These are phyloP conservation scores for Bruchidius siliquastri DNA, from an alignment of 2,888 invertebrate species.

Conservation along the genomic window DNA sequence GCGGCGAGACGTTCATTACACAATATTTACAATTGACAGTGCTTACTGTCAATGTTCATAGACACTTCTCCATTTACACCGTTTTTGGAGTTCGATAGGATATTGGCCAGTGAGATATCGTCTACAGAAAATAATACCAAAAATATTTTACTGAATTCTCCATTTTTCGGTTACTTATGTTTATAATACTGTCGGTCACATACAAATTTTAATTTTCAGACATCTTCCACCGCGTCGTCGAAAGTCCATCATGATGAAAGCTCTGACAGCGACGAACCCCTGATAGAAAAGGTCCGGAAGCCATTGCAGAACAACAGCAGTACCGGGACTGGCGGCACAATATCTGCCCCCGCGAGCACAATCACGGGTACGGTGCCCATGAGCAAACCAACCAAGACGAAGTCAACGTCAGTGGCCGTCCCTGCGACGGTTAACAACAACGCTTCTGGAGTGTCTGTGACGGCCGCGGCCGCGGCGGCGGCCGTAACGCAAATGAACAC, in stretches of 20 bases:
- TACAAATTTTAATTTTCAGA: too few species aligned
- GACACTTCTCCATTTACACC: too few species aligned
- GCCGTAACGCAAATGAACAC: conserved; percentile 33
- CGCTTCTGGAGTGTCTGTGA: conserved; percentile 10
- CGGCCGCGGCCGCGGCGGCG: conserved; percentile 16
- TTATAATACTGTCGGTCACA: too few species aligned
- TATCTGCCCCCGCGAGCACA: neutral
- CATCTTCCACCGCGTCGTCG: neutral
- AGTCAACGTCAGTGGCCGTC: conserved; percentile 10
- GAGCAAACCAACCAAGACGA: conserved; percentile 5
- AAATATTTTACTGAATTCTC: too few species aligned
- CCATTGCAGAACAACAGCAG: conserved; percentile 3
- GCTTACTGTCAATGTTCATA: too few species aligned
- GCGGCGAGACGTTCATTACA: too few species aligned
- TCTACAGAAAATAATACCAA: too few species aligned
- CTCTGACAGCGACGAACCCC: conserved; percentile 77
- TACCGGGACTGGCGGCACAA: conserved; percentile 2
- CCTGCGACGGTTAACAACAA: conserved; percentile 21
- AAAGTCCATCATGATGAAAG: conserved; percentile 53
- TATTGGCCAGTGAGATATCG: too few species aligned
- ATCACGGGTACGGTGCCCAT: neutral
- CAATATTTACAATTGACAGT: too few species aligned
- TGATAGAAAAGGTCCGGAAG: conserved; percentile 67
- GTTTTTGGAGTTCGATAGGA: too few species aligned
- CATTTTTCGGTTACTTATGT: too few species aligned